Evolutionary conservation across 2,888 invertebrate species (phyloP), one percentile per base, ranked within the genome.

Genomic region (Tigriopus californicus): DNA sequence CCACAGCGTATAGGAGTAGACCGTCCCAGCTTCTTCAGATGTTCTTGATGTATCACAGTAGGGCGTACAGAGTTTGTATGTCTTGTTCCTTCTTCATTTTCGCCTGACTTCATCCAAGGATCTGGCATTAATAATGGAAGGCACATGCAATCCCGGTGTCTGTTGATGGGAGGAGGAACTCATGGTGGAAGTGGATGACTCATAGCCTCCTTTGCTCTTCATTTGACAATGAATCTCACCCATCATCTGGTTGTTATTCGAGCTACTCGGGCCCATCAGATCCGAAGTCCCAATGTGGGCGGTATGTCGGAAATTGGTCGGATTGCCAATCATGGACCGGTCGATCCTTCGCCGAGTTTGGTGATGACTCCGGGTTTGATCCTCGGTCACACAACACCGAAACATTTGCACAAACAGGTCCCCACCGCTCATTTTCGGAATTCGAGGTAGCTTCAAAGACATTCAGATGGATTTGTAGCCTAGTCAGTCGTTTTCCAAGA

Each of bases 121-220:
- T 20, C 47, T 18, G 11, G 47, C 47, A 47, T 47, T 47, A 22
- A 47, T 22, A 13, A 47, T 47, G 24, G 18, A 22, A 47, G 47
- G 47, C 47, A 47, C 47, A 20, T 22, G 47, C 22, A 47, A 20
- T 47, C 22, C 20, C 22, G 24, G 20, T 13, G 18, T 47, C 22
- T 47, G 47, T 4, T 44, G n/a, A 5, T n/a, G 44, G 44, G 33
- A 33, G 33, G 33, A 33, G 4, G 33, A 33, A 33, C 33, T 33
- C 33, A 33, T 33, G 33, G 33, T 33, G 33, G 33, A 33, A 33
- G 33, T 33, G 33, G 33, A 33, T 33, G 33, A 33, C 33, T 90
- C 87, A 70, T 89, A 91, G 65, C 90, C 91, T 58, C 92, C 92
- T 77, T 94, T 94, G 73, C 90, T 88, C 72, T 86, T 85, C 91